A percentile compares a stretch with the other conserved stretches of the same genome.
phyloP scores from a whole-genome alignment of 1,140 invertebrate genomes.

The Mesaphorura yosii region DNA sequence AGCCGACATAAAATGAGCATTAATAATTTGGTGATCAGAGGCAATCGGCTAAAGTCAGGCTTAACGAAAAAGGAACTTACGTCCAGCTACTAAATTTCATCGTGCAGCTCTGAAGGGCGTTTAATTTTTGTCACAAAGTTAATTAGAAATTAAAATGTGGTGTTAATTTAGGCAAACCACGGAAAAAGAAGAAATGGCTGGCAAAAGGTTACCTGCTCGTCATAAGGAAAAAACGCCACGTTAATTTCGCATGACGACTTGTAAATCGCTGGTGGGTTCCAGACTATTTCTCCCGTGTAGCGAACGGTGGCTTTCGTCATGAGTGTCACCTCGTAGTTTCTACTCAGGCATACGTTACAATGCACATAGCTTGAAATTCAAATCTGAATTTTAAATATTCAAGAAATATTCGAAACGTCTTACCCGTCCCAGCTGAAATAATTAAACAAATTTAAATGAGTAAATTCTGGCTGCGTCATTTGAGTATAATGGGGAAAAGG shows the following conservation, averaged over 20 bases:
- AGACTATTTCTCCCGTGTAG: conserved; percentile 78
- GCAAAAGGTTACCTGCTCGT: too few relatives aligned
- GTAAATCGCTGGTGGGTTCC: conserved; percentile 98
- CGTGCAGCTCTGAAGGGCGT: conserved; percentile 32
- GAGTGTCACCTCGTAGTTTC: conserved; percentile 87
- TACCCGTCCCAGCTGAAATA: background rate
- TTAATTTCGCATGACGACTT: conserved; percentile 80
- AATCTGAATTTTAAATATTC: background rate
- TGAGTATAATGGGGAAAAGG: too few relatives aligned
- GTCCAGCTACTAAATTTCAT: conserved; percentile 63
- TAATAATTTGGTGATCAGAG: background rate
- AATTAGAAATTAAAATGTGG: too few relatives aligned
- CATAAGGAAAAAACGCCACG: conserved; percentile 67
- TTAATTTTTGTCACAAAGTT: too few relatives aligned
- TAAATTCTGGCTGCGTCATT: background rate
- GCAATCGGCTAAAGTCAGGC: background rate
- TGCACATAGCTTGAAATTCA: background rate
- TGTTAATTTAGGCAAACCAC: too few relatives aligned
- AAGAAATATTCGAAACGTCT: background rate
- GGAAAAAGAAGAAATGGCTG: too few relatives aligned
- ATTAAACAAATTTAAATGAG: background rate
- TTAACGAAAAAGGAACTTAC: conserved; percentile 75
- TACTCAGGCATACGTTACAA: conserved; percentile 64
- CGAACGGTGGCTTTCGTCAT: conserved; percentile 92
- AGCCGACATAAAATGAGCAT: background rate